These are phyloP conservation scores for Xestobium rufovillosum DNA, from an alignment of 2,888 invertebrate species.

Conservation along the genomic window DNA sequence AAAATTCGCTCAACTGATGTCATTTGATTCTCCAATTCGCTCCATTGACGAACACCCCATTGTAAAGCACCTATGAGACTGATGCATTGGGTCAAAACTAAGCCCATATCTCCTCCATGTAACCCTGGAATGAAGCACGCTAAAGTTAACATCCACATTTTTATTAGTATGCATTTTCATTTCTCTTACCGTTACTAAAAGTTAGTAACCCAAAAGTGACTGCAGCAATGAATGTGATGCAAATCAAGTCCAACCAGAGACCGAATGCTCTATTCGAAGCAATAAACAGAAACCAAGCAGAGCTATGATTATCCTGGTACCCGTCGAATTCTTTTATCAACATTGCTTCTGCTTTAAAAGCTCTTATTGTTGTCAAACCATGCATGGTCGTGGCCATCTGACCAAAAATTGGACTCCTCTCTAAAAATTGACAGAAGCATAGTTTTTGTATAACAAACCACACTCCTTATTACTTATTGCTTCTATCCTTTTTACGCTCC, in stretches of 20 bases:
- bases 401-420: constrained; percentile 70
- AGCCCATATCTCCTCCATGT: constrained; percentile 66
- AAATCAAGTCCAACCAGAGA: constrained; percentile 61
- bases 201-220: constrained; percentile 27
- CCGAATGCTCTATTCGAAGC: constrained; percentile 63
- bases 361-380: constrained; percentile 69
- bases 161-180: not conserved
- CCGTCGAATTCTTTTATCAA: constrained; percentile 57
- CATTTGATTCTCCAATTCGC: constrained; percentile 63
- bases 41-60: constrained; percentile 72
- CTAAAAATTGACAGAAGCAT: constrained; percentile 40
- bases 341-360: constrained; percentile 57
- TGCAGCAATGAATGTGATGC: constrained; percentile 52
- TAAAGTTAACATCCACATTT: not conserved
- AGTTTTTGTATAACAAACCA: not conserved
- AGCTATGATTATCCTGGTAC: constrained; percentile 59
- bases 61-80: constrained; percentile 58
- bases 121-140: constrained; percentile 38
- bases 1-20: constrained; percentile 33
- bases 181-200: constrained; percentile 26
- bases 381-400: constrained; percentile 68
- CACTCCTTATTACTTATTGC: constrained; percentile 49
- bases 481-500: constrained; percentile 66
- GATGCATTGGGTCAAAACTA: constrained; percentile 73
- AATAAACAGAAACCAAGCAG: constrained; percentile 64